Evolutionary conservation across 1,140 invertebrate genomes (phyloP).

Genomic region (Colletes latitarsis): DNA sequence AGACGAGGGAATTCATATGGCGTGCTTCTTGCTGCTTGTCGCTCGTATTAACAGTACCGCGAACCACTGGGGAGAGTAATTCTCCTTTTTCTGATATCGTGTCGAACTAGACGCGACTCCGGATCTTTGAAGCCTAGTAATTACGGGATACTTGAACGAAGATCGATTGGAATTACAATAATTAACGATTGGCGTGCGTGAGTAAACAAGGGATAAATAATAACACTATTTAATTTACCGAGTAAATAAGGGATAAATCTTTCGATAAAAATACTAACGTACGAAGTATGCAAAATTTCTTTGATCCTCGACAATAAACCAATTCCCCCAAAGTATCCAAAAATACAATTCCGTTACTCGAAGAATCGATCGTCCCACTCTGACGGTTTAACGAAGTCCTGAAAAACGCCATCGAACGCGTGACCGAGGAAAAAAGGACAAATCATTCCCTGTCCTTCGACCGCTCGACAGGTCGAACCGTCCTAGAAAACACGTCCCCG

Average conservation of each 20-base stretch:
- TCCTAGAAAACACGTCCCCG: conserved; percentile 13
- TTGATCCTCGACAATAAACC: no score
- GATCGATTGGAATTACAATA: no score
- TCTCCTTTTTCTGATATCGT: background rate
- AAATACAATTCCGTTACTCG: no score
- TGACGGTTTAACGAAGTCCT: background rate
- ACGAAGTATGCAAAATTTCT: no score
- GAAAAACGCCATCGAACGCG: conserved; percentile 12
- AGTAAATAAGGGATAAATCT: no score
- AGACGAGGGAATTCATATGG: conserved; percentile 40
- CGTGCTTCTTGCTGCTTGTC: conserved; percentile 26
- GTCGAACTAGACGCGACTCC: background rate
- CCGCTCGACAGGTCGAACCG: conserved; percentile 5
- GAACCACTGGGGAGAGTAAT: background rate
- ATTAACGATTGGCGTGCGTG: no score
- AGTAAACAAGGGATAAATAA: no score
- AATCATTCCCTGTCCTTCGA: background rate
- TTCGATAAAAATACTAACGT: no score
- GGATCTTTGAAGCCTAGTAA: background rate
- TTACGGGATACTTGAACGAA: background rate
- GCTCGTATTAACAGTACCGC: background rate
- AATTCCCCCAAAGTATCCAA: no score
- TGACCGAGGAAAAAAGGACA: background rate
- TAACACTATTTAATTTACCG: no score
- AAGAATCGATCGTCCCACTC: no score